A percentile compares a stretch with the other conserved stretches of the same genome.
These are phyloP conservation scores for Rhynchophorus ferrugineus DNA, from an alignment of 1,140 invertebrate species.

Conservation along the genomic window DNA sequence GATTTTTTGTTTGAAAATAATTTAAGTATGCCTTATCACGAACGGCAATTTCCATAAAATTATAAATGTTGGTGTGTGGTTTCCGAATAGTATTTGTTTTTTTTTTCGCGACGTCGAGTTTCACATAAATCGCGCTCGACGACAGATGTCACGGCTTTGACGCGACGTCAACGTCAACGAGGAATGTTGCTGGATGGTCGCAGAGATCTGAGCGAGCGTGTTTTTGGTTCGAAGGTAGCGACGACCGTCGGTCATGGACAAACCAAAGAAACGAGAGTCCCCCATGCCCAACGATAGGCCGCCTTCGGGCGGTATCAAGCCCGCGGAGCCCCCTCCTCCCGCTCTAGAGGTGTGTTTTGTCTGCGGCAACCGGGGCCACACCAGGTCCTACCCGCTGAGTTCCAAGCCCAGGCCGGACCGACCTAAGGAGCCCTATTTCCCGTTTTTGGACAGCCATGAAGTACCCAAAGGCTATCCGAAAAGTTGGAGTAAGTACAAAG, in stretches of 20 bases:
- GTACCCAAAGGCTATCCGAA: slow-evolving; percentile 62
- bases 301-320: background rate
- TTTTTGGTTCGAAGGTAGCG: slow-evolving; percentile 1
- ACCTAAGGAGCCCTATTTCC: slow-evolving; percentile 73
- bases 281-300: slow-evolving; percentile 3
- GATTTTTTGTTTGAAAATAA: background rate
- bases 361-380: slow-evolving; percentile 67
- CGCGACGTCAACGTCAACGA: no score
- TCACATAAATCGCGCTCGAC: no score
- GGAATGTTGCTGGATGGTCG: no score
- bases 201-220: no score
- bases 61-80: background rate
- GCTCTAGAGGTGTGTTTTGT: slow-evolving; percentile 65
- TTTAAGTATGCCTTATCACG: background rate
- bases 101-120: no score
- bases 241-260: background rate
- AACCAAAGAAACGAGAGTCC: slow-evolving; percentile 7
- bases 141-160: no score
- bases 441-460: slow-evolving; percentile 82
- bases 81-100: no score
- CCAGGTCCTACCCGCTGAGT: slow-evolving; percentile 60
- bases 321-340: slow-evolving; percentile 10
- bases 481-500: slow-evolving; percentile 15
- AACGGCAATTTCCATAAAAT: background rate
- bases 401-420: slow-evolving; percentile 55